Evolutionary conservation across 2,797 vertebrate genomes (phyloP).

Genomic region (Bryconaethiops microstoma): DNA sequence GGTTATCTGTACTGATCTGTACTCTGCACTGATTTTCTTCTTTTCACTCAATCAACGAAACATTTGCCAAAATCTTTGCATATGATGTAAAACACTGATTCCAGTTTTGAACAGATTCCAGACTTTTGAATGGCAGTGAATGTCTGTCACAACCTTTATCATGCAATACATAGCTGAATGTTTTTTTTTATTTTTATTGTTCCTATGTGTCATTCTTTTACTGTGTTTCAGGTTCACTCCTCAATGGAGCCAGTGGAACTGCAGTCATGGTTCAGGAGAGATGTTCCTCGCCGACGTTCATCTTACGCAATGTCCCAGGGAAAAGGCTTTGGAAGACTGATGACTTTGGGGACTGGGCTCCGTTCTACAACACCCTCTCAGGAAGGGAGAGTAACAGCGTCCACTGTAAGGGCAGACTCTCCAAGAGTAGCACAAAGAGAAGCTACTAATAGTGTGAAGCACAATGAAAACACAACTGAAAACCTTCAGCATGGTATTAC

Average conservation of each 20-base stretch:
- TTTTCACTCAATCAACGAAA: too few relatives aligned
- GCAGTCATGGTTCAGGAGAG: slow-evolving; percentile 59
- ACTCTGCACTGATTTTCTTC: too few relatives aligned
- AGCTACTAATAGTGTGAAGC: not conserved
- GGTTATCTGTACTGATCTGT: too few relatives aligned
- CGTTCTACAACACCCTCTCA: slow-evolving; percentile 21
- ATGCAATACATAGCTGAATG: not conserved
- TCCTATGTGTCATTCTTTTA: too few relatives aligned
- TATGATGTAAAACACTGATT: not conserved
- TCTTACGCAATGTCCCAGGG: slow-evolving; percentile 86
- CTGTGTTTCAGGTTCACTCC: slow-evolving; percentile 68
- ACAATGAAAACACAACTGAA: slow-evolving; percentile 6
- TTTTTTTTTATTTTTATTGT: not conserved
- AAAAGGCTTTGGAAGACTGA: slow-evolving; percentile 75
- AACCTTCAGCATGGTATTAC: not conserved
- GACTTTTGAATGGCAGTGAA: not conserved
- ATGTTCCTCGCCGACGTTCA: slow-evolving; percentile 71
- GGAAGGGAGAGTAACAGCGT: slow-evolving; percentile 52
- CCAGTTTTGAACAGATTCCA: not conserved
- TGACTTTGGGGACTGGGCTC: slow-evolving; percentile 66
- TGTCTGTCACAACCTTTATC: not conserved
- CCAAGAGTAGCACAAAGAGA: slow-evolving; percentile 16
- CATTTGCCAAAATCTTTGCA: too few relatives aligned
- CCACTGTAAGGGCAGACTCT: slow-evolving; percentile 30
- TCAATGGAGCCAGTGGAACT: slow-evolving; percentile 65